Percentiles rank a stretch among this genome's conserved stretches.
These are phyloP conservation scores for Drosophila koepferae DNA, from an alignment of 2,888 invertebrate species.

Conservation along the genomic window DNA sequence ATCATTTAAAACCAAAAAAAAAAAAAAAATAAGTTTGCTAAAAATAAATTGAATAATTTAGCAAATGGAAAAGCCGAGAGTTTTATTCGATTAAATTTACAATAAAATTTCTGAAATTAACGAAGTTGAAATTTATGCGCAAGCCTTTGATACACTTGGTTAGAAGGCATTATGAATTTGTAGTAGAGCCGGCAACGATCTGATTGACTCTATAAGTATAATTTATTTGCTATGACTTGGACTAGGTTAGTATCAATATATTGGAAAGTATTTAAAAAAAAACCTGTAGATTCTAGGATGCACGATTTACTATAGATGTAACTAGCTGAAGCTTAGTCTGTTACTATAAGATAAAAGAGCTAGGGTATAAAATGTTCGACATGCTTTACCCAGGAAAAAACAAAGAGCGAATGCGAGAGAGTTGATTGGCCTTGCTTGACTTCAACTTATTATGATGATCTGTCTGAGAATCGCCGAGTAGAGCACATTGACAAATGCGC, in stretches of 20 bases:
- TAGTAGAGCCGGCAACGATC: no score
- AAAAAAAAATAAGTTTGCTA: conserved; percentile 65
- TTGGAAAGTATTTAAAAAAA: background rate
- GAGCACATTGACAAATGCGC: background rate
- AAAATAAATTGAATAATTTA: conserved; percentile 76
- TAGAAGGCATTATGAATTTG: background rate
- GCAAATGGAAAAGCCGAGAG: conserved; percentile 58
- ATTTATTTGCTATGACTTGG: background rate
- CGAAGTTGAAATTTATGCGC: background rate
- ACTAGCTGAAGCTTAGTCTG: background rate
- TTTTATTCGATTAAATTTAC: conserved; percentile 24
- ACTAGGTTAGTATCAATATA: background rate
- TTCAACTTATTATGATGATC: background rate
- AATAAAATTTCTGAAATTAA: background rate
- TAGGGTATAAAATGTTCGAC: background rate
- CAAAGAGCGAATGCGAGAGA: background rate
- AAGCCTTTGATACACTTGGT: background rate
- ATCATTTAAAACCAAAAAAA: conserved; percentile 46
- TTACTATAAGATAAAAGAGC: background rate
- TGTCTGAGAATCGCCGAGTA: background rate
- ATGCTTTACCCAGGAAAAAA: background rate
- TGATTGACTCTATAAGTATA: background rate
- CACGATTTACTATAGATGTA: background rate
- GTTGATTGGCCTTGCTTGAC: background rate
- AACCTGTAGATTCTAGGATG: background rate